Evolutionary conservation across 2,113 vertebrate species (phyloP), one percentile per base, ranked within the genome.

Genomic region (Reinhardtius hippoglossoides): DNA sequence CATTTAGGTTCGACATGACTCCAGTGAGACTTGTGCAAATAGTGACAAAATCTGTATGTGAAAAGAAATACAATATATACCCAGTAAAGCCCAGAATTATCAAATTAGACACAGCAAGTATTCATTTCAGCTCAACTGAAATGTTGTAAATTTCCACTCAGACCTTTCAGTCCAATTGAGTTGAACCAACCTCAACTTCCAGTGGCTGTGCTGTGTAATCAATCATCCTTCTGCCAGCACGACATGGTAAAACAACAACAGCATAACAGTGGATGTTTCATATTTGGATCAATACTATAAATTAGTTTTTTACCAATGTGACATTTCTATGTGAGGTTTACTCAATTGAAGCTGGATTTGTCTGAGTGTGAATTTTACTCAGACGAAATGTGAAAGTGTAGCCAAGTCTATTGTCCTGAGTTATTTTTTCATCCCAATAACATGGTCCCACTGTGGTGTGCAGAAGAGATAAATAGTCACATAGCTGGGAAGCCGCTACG

Each of bases 401-500:
- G 88, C 80, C 86, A 91, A 89, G 68, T 72, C 76, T 67, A 82
- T 89, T 89, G 89, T 89, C 84, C 78, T 64, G 71, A 46, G 65
- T 55, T 54, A 67, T 87, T 89, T 74, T 87, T 88, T 89, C 68
- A 86, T 87, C 78, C 76, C 84, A 78, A 87, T 79, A 88, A 88
- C 76, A 83, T 79, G 67, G 80, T 81, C 83, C 88, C 67, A 71
- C 71, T 89, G 87, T 79, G 90, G 87, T 85, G 84, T 67, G 73
- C 3, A 12, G 27, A 71, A 58, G 66, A 86, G 63, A 86, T 93
- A 92, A 91, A 92, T 91, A 92, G 84, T 82, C 78, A 60, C 91
- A 91, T 92, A 87, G 84, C 69, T 88, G 85, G 77, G 82, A 84
- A 92, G 90, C 80, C 89, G 87, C 90, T 74, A 46, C 66, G 10